Conservation (phyloP, 2,113 vertebrate genomes). For the Diadophis punctatus region DNA sequence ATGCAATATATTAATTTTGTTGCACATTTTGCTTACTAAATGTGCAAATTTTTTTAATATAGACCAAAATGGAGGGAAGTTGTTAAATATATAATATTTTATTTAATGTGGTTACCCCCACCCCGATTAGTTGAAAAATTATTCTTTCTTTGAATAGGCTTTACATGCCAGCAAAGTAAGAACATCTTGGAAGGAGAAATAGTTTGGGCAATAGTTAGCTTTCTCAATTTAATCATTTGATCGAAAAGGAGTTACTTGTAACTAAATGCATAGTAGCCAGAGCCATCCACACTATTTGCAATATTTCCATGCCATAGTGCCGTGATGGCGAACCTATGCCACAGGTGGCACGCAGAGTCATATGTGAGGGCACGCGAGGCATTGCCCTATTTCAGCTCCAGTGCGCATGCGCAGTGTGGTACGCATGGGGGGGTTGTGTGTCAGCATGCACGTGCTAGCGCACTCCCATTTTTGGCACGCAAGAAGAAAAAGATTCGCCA, state of each 20-base stretch:
- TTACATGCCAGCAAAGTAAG: not conserved
- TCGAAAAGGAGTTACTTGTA: not conserved
- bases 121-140: not conserved
- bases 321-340: too few relatives aligned
- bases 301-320: not conserved
- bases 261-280: not conserved
- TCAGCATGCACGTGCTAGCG: too few relatives aligned
- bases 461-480: too few relatives aligned
- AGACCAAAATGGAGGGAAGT: not conserved
- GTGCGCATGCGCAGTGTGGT: too few relatives aligned
- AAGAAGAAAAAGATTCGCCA: too few relatives aligned
- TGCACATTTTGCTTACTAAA: not conserved
- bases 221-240: not conserved
- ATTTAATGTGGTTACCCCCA: not conserved
- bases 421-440: too few relatives aligned
- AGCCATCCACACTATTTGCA: not conserved
- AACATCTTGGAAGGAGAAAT: not conserved
- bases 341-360: too few relatives aligned
- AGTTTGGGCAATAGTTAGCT: not conserved
- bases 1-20: not conserved
- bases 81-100: not conserved
- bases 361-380: too few relatives aligned
- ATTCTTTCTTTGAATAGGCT: not conserved
- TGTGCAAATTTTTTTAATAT: not conserved
- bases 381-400: too few relatives aligned